Evolutionary conservation across 2,797 vertebrate species (phyloP).

Genomic region (Microhierax caerulescens): DNA sequence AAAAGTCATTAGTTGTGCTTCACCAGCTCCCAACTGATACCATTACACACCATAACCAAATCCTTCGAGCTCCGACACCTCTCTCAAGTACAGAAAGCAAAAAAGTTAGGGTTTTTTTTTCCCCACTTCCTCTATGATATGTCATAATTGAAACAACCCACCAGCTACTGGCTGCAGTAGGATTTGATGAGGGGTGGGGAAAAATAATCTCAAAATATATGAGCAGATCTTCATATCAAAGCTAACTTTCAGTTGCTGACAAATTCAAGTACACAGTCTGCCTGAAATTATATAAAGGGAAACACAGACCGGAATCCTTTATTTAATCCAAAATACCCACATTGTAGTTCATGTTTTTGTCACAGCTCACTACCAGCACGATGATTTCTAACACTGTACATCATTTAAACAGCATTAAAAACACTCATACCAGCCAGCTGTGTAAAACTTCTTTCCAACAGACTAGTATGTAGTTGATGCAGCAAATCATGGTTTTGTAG

Average conservation of each 20-base stretch:
- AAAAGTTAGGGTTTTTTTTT: fast-evolving
- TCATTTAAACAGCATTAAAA: neutral
- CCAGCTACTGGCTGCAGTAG: neutral
- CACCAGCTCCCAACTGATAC: neutral
- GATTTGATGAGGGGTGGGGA: fast-evolving
- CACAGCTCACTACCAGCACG: neutral
- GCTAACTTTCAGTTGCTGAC: neutral
- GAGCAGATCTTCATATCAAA: neutral
- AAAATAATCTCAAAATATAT: neutral
- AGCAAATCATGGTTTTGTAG: neutral
- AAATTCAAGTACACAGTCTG: neutral
- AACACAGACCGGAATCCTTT: neutral
- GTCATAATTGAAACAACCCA: neutral
- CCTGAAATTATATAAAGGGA: neutral
- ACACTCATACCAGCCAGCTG: neutral
- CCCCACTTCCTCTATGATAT: neutral
- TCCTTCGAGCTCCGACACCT: neutral
- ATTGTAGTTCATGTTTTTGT: neutral
- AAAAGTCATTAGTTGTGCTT: conserved; percentile 7
- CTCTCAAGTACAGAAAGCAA: neutral
- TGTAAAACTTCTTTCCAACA: neutral
- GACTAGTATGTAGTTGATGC: fast-evolving
- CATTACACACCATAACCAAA: neutral
- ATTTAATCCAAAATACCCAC: neutral
- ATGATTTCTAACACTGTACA: neutral